Base-by-base conservation (phyloP, 2,888 invertebrate species). In the Lochmaea crataegi region DNA sequence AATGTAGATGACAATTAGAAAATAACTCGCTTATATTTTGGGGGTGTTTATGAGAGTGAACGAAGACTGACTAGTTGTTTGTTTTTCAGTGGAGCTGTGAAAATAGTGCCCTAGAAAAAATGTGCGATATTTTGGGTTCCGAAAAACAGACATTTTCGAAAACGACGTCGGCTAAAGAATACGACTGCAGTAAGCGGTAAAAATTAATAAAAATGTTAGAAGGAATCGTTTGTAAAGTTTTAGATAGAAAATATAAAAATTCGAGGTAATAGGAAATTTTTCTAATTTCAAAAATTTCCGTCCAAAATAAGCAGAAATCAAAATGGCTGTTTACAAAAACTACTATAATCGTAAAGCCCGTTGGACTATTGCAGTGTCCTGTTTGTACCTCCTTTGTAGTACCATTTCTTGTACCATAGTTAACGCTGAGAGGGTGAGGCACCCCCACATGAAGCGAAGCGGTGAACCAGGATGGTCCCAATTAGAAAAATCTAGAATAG, bases 321-420 rank as follows among this genome's bases (percentile, higher is more conserved):
- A 70, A 74, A 85, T 85, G 84, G 84, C 83, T 78, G 83, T 84
- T 72, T 83, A 81, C 77, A 83, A 80, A 78, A 83, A 82, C 71
- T 81, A 82, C 75, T 83, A 82, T 75, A 82, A 80, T 70, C 78
- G 82, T 65, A 83, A 79, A 74, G 72, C 81, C 51, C 75, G 78
- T 71, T 83, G 82, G 83, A 80, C 83, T 58, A 75, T 83, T 22
- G 79, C 79, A 58, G 76, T 84, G 26, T 80, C 83, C 57, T 85
- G 84, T 75, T 77, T 86, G 71, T 84, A 82, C 76, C 77, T 85
- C 22, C 79, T 84, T 42, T 85, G 83, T 77, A 83, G 82, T 69
- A 80, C 81, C 16, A 82, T 82, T 58, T 79, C 80, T 26, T 78
- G 76, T 66, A 78, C 72, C 22, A 68, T 82, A 60, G 81, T 82